phyloP scores from a whole-genome alignment of 30 jellyfish, hydroid and myxozoan genomes.

The Catostylus mosaicus region DNA sequence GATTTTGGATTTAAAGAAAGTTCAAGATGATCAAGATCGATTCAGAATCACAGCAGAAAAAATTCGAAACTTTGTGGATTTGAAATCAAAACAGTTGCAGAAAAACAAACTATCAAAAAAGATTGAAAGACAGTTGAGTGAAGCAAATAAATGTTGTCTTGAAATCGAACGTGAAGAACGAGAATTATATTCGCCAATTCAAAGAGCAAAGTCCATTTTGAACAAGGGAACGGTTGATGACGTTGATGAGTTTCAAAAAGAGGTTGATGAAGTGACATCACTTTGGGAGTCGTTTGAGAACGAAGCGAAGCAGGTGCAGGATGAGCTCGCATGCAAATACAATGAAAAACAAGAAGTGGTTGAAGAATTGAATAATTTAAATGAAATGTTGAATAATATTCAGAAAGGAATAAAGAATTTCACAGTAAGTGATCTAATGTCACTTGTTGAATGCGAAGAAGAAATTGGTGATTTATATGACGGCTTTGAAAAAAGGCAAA shows the following conservation, averaged over 20 bases:
- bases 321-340: constrained; percentile 19
- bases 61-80: constrained; percentile 17
- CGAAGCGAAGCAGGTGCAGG: constrained; percentile 38
- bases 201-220: constrained; percentile 22
- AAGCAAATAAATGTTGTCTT: constrained; percentile 53
- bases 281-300: constrained; percentile 37
- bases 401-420: constrained; percentile 31
- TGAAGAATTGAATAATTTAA: constrained; percentile 12
- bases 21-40: neutral
- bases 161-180: constrained; percentile 56
- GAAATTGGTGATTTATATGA: constrained; percentile 18
- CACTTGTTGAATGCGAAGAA: constrained; percentile 62
- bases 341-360: constrained; percentile 5
- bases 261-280: constrained; percentile 6
- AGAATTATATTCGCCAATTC: constrained; percentile 45
- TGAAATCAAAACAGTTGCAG: constrained; percentile 15
- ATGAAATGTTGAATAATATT: constrained; percentile 20
- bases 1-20: neutral
- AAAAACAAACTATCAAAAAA: neutral
- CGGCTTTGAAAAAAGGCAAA: constrained; percentile 21
- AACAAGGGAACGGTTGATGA: neutral
- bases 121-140: constrained; percentile 50
- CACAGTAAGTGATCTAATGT: constrained; percentile 29
- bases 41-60: constrained; percentile 2
- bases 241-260: constrained; percentile 6